phyloP scores from a whole-genome alignment of 92 coral and sea anemone species.

The Galaxea fascicularis region DNA sequence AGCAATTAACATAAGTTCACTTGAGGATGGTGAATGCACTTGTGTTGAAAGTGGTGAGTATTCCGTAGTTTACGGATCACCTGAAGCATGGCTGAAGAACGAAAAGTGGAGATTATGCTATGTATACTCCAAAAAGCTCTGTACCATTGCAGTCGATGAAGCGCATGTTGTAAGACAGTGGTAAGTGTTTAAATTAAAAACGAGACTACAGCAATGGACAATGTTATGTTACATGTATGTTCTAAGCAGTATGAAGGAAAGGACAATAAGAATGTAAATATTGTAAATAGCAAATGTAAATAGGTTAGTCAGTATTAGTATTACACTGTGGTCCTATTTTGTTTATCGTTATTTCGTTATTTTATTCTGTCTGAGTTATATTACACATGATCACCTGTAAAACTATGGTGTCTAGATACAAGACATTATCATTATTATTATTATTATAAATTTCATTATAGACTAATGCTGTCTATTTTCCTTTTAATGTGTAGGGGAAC shows the following conservation, averaged over 20 bases:
- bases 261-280: not conserved
- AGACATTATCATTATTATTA: not conserved
- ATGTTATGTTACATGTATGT: slow-evolving; percentile 1
- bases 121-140: slow-evolving; percentile 32
- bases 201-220: slow-evolving; percentile 1
- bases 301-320: slow-evolving; percentile 12
- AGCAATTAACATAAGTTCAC: slow-evolving; percentile 38
- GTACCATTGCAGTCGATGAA: slow-evolving; percentile 64
- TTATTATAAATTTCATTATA: slow-evolving; percentile 1
- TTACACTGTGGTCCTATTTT: slow-evolving; percentile 7
- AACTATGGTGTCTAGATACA: not conserved
- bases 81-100: slow-evolving; percentile 60
- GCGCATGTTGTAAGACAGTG: slow-evolving; percentile 64
- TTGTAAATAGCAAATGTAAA: slow-evolving; percentile 2
- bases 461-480: slow-evolving; percentile 10
- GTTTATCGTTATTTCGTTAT: not conserved
- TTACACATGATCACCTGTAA: not conserved
- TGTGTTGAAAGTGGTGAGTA: slow-evolving; percentile 46
- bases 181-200: not conserved
- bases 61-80: slow-evolving; percentile 57
- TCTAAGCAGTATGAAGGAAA: slow-evolving; percentile 2
- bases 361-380: not conserved
- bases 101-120: slow-evolving; percentile 48
- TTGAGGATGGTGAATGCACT: slow-evolving; percentile 9
- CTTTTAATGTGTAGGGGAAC: slow-evolving; percentile 55